phyloP scores from a whole-genome alignment of 2,888 invertebrate genomes.

The Malacosoma neustria region DNA sequence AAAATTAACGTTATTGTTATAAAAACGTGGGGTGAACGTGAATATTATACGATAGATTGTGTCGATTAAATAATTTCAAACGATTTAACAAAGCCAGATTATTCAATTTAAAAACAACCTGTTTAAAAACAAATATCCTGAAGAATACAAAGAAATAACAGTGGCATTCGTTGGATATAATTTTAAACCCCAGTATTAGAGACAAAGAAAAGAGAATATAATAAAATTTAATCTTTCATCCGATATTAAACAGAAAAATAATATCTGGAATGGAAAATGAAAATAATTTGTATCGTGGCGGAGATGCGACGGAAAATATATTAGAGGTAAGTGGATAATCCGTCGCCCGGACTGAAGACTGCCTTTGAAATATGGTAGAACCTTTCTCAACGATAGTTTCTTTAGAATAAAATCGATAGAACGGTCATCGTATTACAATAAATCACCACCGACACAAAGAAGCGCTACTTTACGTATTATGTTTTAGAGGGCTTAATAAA shows the following conservation, averaged over 20 bases:
- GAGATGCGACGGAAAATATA: slow-evolving; percentile 36
- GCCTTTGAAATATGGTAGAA: slow-evolving; percentile 28
- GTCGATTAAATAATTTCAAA: too few species aligned
- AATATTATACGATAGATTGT: too few species aligned
- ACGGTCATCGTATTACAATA: slow-evolving; percentile 16
- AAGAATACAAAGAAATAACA: too few species aligned
- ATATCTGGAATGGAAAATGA: slow-evolving; percentile 16
- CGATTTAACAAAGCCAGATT: too few species aligned
- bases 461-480: not conserved
- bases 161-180: not conserved
- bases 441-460: slow-evolving; percentile 13
- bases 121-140: too few species aligned
- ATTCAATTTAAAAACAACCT: too few species aligned
- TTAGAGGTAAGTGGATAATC: slow-evolving; percentile 52
- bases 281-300: slow-evolving; percentile 21
- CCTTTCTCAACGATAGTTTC: slow-evolving; percentile 19
- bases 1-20: too few species aligned
- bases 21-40: too few species aligned
- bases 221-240: not conserved
- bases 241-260: slow-evolving; percentile 14
- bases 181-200: not conserved
- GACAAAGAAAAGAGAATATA: not conserved
- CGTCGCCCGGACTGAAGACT: slow-evolving; percentile 35
- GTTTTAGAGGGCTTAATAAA: not conserved
- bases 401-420: slow-evolving; percentile 23